Percentiles rank a stretch among this genome's conserved stretches.
Conservation (phyloP, 2,797 vertebrate species). For the Sebastes matsubarae region DNA sequence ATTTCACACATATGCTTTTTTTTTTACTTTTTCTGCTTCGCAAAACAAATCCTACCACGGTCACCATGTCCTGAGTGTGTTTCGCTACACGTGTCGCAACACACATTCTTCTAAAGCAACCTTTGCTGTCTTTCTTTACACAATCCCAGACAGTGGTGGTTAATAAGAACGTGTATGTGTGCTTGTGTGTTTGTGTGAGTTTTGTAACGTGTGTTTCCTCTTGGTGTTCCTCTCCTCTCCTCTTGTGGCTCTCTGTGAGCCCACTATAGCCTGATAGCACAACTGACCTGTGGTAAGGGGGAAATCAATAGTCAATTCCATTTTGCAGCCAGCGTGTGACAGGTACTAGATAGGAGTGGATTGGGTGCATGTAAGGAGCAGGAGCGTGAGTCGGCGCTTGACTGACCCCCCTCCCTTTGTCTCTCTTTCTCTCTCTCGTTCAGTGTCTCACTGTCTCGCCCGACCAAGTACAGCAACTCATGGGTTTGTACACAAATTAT, state of each 20-base stretch:
- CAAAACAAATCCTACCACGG: not conserved
- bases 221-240: slow-evolving; percentile 22
- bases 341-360: slow-evolving; percentile 85
- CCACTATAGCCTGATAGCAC: slow-evolving; percentile 68
- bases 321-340: slow-evolving; percentile 82
- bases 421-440: slow-evolving; percentile 4
- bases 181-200: slow-evolving; percentile 24
- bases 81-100: not conserved
- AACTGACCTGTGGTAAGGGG: slow-evolving; percentile 81
- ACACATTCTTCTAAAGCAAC: slow-evolving; percentile 24
- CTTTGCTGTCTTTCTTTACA: slow-evolving; percentile 17
- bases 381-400: slow-evolving; percentile 68
- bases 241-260: slow-evolving; percentile 55
- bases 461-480: slow-evolving; percentile 22
- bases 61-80: not conserved
- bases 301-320: slow-evolving; percentile 89
- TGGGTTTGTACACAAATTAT: not conserved
- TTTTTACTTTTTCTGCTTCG: not conserved
- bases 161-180: slow-evolving; percentile 56
- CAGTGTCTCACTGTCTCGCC: slow-evolving; percentile 8
- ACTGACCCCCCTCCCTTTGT: slow-evolving; percentile 44
- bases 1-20: not conserved
- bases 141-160: slow-evolving; percentile 32
- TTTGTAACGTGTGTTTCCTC: slow-evolving; percentile 50
- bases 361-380: slow-evolving; percentile 84